Percentiles rank a stretch among this genome's conserved stretches.
phyloP scores from a whole-genome alignment of 1,140 invertebrate species.

The Mylabris phalerata region DNA sequence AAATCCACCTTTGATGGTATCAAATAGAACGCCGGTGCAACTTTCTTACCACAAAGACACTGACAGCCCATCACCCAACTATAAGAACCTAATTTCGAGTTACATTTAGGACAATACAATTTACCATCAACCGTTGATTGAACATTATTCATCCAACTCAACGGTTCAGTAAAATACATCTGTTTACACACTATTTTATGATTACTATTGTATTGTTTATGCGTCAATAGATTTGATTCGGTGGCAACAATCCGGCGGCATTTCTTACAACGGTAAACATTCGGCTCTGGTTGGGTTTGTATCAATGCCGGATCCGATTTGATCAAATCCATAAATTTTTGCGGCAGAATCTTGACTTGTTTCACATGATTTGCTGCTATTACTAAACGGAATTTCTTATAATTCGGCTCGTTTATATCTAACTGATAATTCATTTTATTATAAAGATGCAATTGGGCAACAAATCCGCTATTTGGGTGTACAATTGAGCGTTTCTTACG shows the following conservation, averaged over 20 bases:
- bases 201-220: constrained; percentile 44
- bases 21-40: constrained; percentile 79
- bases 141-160: constrained; percentile 73
- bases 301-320: constrained; percentile 73
- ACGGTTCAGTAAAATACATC: constrained; percentile 73
- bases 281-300: constrained; percentile 68
- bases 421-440: constrained; percentile 66
- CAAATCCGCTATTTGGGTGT: constrained; percentile 49
- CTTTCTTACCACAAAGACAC: constrained; percentile 76
- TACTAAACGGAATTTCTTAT: constrained; percentile 67
- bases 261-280: constrained; percentile 72
- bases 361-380: constrained; percentile 73
- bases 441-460: constrained; percentile 68
- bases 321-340: constrained; percentile 65
- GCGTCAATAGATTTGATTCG: constrained; percentile 68
- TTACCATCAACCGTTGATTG: constrained; percentile 59
- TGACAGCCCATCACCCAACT: constrained; percentile 79
- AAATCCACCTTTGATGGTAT: constrained; percentile 81
- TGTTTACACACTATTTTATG: constrained; percentile 51
- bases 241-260: constrained; percentile 72
- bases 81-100: constrained; percentile 71
- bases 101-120: constrained; percentile 76
- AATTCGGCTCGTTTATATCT: constrained; percentile 63
- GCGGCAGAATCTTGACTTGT: constrained; percentile 76
- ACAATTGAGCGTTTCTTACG: constrained; percentile 30